phyloP scores from a whole-genome alignment of 1,140 invertebrate species.

The Maconellicoccus hirsutus region DNA sequence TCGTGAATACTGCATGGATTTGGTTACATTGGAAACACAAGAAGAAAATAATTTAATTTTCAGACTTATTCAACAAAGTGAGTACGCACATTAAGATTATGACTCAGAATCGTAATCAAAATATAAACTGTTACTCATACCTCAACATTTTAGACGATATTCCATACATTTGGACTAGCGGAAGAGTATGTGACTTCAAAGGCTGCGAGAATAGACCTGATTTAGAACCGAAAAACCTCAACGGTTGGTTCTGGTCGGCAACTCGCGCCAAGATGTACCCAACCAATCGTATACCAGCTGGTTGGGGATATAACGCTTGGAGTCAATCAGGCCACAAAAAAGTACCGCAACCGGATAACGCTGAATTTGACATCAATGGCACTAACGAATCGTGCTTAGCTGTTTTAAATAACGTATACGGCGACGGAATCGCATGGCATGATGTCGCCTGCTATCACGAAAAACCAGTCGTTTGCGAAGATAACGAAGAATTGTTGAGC shows the following conservation, averaged over 20 bases:
- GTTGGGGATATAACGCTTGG: conserved; percentile 73
- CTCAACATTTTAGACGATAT: conserved; percentile 51
- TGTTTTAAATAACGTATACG: conserved; percentile 80
- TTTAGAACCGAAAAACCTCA: conserved; percentile 69
- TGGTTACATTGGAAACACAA: conserved; percentile 73
- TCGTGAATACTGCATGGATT: conserved; percentile 84
- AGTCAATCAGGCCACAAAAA: conserved; percentile 81
- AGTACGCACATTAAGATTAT: too few species aligned
- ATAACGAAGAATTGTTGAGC: conserved; percentile 70
- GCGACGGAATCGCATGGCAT: conserved; percentile 82
- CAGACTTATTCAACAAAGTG: conserved; percentile 71
- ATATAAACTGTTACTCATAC: too few species aligned
- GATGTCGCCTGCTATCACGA: conserved; percentile 86
- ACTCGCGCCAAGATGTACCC: conserved; percentile 77
- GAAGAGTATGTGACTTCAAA: conserved; percentile 83
- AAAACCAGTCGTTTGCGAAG: conserved; percentile 80
- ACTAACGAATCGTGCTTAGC: conserved; percentile 75
- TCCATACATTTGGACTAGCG: conserved; percentile 86
- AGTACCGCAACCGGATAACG: conserved; percentile 73
- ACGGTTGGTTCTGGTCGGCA: conserved; percentile 88
- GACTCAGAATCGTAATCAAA: too few species aligned
- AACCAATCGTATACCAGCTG: conserved; percentile 56
- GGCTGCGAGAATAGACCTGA: conserved; percentile 75
- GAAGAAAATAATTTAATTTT: conserved; percentile 81
- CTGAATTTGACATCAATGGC: conserved; percentile 81